Percentiles rank a stretch among this genome's conserved stretches.
Conservation (phyloP, 2,797 vertebrate genomes). For the Scomberomorus guttatus region DNA sequence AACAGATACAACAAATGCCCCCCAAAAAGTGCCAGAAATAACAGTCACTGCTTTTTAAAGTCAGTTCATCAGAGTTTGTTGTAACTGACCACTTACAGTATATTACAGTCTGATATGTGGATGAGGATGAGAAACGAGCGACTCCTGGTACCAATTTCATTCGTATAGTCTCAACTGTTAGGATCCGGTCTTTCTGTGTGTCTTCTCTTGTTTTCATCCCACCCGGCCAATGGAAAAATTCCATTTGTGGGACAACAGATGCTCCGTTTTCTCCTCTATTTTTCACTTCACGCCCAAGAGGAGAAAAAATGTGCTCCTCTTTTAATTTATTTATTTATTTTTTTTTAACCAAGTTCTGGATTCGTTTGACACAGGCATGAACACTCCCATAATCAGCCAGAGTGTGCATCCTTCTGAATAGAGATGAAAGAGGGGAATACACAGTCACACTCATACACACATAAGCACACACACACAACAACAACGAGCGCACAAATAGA, state of each 20-base stretch:
- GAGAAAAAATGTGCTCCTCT: constrained; percentile 45
- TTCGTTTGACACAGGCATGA: constrained; percentile 82
- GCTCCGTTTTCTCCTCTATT: constrained; percentile 52
- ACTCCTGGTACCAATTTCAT: constrained; percentile 30
- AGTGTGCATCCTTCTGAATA: constrained; percentile 84
- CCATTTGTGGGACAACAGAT: constrained; percentile 74
- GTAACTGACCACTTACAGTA: constrained; percentile 2
- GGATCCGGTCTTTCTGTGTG: constrained; percentile 29
- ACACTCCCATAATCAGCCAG: constrained; percentile 83
- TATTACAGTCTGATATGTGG: constrained; percentile 9
- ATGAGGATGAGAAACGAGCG: constrained; percentile 21
- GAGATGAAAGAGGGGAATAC: constrained; percentile 85
- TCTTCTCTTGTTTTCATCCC: constrained; percentile 51
- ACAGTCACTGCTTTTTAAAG: not conserved
- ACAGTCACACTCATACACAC: constrained; percentile 54
- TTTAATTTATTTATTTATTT: constrained; percentile 58
- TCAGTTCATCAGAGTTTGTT: not conserved
- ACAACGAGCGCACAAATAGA: constrained; percentile 74
- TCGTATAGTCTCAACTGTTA: constrained; percentile 14
- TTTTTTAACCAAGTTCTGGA: constrained; percentile 79
- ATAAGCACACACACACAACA: constrained; percentile 44
- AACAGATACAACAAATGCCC: not conserved
- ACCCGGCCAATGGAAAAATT: constrained; percentile 51
- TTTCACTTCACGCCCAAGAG: constrained; percentile 59
- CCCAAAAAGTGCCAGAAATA: not conserved